Conservation (phyloP, 1,140 invertebrate species). For the Varroa destructor region DNA sequence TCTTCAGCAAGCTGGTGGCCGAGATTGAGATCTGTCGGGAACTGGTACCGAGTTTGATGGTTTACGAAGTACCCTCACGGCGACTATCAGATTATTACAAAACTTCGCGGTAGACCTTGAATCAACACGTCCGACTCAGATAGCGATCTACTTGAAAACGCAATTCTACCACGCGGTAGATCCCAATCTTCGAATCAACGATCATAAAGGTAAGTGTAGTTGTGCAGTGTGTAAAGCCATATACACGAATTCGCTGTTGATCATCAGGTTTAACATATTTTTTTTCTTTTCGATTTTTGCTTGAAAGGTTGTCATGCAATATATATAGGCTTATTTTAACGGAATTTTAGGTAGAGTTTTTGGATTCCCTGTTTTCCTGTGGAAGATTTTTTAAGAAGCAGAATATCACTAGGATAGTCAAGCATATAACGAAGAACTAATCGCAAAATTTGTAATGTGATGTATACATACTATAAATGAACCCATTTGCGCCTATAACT, state of each 20-base stretch:
- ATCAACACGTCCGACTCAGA: constrained; percentile 78
- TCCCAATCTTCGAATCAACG: constrained; percentile 52
- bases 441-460: too few relatives aligned
- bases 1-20: neutral
- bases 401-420: too few relatives aligned
- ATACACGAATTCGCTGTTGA: constrained; percentile 32
- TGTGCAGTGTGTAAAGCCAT: constrained; percentile 57
- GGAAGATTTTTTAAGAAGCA: too few relatives aligned
- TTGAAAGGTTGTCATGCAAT: too few relatives aligned
- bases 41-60: constrained; percentile 78
- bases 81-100: constrained; percentile 92
- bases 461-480: too few relatives aligned
- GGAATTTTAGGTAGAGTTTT: too few relatives aligned
- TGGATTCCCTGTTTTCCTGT: too few relatives aligned
- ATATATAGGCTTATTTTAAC: too few relatives aligned
- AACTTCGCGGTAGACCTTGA: constrained; percentile 90
- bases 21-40: constrained; percentile 53
- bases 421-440: too few relatives aligned
- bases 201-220: constrained; percentile 95
- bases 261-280: constrained; percentile 3
- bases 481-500: too few relatives aligned
- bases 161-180: constrained; percentile 43
- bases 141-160: constrained; percentile 71
- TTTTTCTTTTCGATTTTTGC: neutral
- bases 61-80: constrained; percentile 69